phyloP scores from a whole-genome alignment of 2,888 invertebrate genomes.

The Drosophila neotestacea region DNA sequence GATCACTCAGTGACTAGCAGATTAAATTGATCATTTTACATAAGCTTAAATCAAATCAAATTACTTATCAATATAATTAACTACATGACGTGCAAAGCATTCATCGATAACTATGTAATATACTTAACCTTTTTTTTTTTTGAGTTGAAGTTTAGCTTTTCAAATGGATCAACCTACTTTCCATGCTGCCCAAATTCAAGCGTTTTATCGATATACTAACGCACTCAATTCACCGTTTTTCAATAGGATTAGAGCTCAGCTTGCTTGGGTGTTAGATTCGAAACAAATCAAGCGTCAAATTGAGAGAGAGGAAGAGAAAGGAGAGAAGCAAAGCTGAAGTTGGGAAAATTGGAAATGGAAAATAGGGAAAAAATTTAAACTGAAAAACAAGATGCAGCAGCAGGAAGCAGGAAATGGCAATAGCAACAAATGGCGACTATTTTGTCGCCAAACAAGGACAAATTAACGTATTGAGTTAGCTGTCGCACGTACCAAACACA shows the following conservation, averaged over 20 bases:
- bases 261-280: slow-evolving; percentile 3
- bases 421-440: slow-evolving; percentile 58
- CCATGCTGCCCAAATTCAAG: background rate
- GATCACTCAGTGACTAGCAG: background rate
- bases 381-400: slow-evolving; percentile 45
- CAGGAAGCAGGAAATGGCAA: slow-evolving; percentile 16
- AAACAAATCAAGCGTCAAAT: slow-evolving; percentile 47
- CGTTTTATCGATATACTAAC: slow-evolving; percentile 20
- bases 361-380: slow-evolving; percentile 32
- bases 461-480: slow-evolving; percentile 69
- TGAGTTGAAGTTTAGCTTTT: background rate
- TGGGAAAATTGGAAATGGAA: slow-evolving; percentile 6
- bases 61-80: too few relatives aligned
- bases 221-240: slow-evolving; percentile 5
- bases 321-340: slow-evolving; percentile 1
- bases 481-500: slow-evolving; percentile 62
- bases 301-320: background rate
- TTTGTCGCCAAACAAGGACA: slow-evolving; percentile 66
- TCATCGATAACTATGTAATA: background rate
- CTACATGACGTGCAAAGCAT: too few relatives aligned
- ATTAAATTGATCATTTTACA: too few relatives aligned
- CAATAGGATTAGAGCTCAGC: slow-evolving; percentile 18
- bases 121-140: background rate
- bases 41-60: too few relatives aligned
- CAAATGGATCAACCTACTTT: background rate